Evolutionary conservation across 2,888 invertebrate genomes (phyloP).

Genomic region (Caenorhabditis japonica): DNA sequence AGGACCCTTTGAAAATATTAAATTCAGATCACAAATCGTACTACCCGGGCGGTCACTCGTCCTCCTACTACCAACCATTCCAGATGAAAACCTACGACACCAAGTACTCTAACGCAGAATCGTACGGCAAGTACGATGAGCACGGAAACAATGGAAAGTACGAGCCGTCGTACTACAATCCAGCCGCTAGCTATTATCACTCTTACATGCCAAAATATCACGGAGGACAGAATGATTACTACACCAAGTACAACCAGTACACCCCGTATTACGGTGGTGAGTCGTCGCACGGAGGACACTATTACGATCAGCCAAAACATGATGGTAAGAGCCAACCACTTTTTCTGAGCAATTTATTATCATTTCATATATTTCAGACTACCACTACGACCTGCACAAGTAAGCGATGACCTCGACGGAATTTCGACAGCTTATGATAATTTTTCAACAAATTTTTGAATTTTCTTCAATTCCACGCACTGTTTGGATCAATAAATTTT

Average conservation of each 20-base stretch:
- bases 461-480: no score
- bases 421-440: conserved; percentile 5
- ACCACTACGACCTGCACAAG: conserved; percentile 42
- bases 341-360: no score
- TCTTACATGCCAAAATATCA: conserved; percentile 34
- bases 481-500: no score
- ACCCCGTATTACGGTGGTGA: conserved; percentile 44
- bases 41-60: conserved; percentile 47
- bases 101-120: conserved; percentile 48
- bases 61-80: conserved; percentile 40
- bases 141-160: conserved; percentile 42
- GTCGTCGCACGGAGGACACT: conserved; percentile 12
- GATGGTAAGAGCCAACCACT: conserved; percentile 14
- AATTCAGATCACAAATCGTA: conserved; percentile 48
- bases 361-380: conserved; percentile 23
- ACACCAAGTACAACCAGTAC: conserved; percentile 39
- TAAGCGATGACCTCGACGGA: background rate
- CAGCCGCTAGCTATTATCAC: no score
- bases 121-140: conserved; percentile 49
- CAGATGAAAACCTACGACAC: conserved; percentile 48
- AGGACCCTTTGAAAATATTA: no score
- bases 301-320: conserved; percentile 45
- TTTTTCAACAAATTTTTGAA: conserved; percentile 19
- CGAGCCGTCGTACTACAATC: conserved; percentile 45
- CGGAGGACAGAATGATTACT: conserved; percentile 38